Base-by-base conservation (phyloP, 2,113 vertebrate genomes). In the Saiga tatarica region DNA sequence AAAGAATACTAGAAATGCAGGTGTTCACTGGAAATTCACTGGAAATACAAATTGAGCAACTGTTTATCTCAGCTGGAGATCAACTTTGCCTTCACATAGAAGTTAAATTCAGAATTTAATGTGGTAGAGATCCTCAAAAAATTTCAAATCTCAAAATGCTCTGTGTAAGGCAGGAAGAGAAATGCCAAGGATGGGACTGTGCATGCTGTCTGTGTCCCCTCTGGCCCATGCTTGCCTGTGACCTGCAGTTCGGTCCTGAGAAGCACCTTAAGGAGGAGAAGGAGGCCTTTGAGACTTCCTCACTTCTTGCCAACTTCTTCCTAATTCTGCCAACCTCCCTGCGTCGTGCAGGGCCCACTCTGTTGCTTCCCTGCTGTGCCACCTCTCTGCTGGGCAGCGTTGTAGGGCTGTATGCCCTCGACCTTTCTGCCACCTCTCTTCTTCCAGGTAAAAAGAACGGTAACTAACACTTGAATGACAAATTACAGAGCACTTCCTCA, bases 61-160 rank as follows among this genome's bases (percentile, higher is more conserved):
- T 23, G 71, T 84, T 88, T 17, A 84, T 85, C 47, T 67, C 55
- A 57, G 45, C 39, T 25, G 59, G n/a, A 87, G 33, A 52, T 95
- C 53, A 28, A 28, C 71, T 59, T 79, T 82, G 33, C 53, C 53
- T 45, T 53, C 39, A 45, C 42, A 45, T 13, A 52, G 39, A 79
- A 28, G 28, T 55, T 91, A 15, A 62, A 59, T 76, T 53, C 53
- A 11, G 39, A 47, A 81, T 87, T 12, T 23, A 42, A 62, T 6
- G 59, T 93, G 92, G 82, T 60, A 87, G 78, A 76, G 33, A n/a
- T 57, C 3, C 52, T 23, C 47, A n/a, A 60, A 89, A 89, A 26
- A 7, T 26, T 90, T 86, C 7, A 30, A 12, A 60, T 85, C 57
- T 62, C 14, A 76, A 83, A 39, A 6, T 55, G 64, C 45, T 50